Conservation (phyloP, 2,797 vertebrate genomes). For the Heteromormyrus szaboi region DNA sequence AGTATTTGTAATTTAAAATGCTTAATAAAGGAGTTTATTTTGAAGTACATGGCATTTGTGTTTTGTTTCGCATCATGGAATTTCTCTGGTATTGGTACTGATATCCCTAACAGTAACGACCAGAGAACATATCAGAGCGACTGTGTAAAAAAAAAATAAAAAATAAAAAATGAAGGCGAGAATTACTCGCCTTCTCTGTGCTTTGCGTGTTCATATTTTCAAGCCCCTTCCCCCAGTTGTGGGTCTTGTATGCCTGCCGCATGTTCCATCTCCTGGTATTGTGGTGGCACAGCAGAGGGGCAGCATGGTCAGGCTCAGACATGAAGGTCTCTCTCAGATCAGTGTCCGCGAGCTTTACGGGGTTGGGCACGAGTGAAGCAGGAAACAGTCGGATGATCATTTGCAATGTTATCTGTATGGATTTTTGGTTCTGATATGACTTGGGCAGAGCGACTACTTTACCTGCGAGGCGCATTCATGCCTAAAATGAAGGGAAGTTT, state of each 20-base stretch:
- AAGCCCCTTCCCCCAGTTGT: background rate
- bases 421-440: background rate
- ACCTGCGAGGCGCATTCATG: background rate
- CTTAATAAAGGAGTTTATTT: background rate
- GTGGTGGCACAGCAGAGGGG: background rate
- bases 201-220: background rate
- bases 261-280: background rate
- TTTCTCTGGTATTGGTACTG: background rate
- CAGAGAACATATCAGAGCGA: background rate
- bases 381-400: background rate
- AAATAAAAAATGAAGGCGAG: background rate
- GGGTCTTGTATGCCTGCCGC: background rate
- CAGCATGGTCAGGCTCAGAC: too few relatives aligned
- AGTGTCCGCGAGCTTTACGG: too few relatives aligned
- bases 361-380: background rate
- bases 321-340: too few relatives aligned
- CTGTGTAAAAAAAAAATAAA: too few relatives aligned
- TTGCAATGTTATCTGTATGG: too few relatives aligned
- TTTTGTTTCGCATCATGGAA: background rate
- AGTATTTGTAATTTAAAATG: background rate
- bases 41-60: background rate
- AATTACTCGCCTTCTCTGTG: too few relatives aligned
- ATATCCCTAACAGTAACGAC: background rate
- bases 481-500: background rate
- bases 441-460: background rate